These are phyloP conservation scores for Agelaius phoeniceus DNA, from an alignment of 2,113 vertebrate genomes.

Conservation along the genomic window DNA sequence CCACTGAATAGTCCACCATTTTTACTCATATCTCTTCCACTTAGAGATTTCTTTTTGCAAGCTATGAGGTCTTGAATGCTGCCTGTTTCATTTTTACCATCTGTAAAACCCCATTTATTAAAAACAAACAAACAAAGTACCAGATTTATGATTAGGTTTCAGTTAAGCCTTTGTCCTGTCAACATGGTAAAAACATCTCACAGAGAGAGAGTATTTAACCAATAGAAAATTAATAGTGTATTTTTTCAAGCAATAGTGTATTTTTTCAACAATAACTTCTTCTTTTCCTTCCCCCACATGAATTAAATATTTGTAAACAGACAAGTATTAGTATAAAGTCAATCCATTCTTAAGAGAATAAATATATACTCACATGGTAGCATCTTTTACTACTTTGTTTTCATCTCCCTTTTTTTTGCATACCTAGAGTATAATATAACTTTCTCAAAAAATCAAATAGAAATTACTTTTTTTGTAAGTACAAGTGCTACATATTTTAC, in stretches of 20 bases:
- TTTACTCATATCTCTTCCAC: background rate
- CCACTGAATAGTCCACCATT: background rate
- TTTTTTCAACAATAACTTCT: background rate
- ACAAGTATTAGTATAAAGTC: background rate
- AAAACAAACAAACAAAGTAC: background rate
- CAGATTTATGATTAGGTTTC: background rate
- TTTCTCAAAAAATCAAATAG: background rate
- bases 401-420: background rate
- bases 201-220: background rate
- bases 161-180: background rate
- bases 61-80: background rate
- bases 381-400: background rate
- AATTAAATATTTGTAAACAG: background rate
- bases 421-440: background rate
- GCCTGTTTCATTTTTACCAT: background rate
- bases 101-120: background rate
- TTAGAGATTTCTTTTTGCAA: background rate
- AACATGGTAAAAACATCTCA: background rate
- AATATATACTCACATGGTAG: background rate
- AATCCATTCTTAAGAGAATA: background rate
- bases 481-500: background rate
- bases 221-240: background rate
- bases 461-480: background rate
- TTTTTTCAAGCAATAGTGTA: background rate
- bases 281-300: background rate